Evolutionary conservation across 2,113 vertebrate genomes (phyloP), one percentile per base, ranked within the genome.

Genomic region (Colius striatus): DNA sequence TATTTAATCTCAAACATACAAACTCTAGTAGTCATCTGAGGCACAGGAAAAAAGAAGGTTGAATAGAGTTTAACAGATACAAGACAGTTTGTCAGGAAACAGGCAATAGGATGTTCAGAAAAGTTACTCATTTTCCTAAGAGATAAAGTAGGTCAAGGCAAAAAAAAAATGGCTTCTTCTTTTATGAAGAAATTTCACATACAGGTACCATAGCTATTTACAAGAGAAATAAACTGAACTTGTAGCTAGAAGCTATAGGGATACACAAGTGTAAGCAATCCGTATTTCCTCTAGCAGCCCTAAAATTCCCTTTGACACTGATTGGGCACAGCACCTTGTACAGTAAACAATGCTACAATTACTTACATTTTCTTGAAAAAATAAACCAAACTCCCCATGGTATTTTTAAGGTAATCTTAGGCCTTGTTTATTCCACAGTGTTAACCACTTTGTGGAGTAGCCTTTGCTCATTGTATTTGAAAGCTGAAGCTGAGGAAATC

Each of bases 301-400:
- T 71, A 88, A 93, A 80, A 66, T 72, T 95, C 83, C 81, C 50
- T 96, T 96, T 94, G 84, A 94, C 73, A 84, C 45, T 96, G 77
- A 96, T 94, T 94, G 57, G 85, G 95, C 60, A 90, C 85, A 75
- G 27, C 84, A 94, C 11, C 25, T 92, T 74, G 67, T 30, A 92
- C 81, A 87, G 67, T 66, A 95, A 95, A 95, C 79, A 95, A 88
- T 68, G 60, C 54, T 92, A 76, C 41, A 87, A 94, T 96, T 91
- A 92, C 47, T 80, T 95, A 36, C 65, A 30, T 91, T 96, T 95
- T 89, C 61, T 90, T 89, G 48, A 93, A 83, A 95, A 95, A 97
- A 61, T 60, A 89, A 95, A 74, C 54, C 5, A 2, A 90, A 66
- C 73, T 29, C 76, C 48, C 45, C 18, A 10, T 41, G 66, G 68